These are phyloP conservation scores for Pardosa pseudoannulata DNA, from an alignment of 2,888 invertebrate genomes.

Conservation along the genomic window DNA sequence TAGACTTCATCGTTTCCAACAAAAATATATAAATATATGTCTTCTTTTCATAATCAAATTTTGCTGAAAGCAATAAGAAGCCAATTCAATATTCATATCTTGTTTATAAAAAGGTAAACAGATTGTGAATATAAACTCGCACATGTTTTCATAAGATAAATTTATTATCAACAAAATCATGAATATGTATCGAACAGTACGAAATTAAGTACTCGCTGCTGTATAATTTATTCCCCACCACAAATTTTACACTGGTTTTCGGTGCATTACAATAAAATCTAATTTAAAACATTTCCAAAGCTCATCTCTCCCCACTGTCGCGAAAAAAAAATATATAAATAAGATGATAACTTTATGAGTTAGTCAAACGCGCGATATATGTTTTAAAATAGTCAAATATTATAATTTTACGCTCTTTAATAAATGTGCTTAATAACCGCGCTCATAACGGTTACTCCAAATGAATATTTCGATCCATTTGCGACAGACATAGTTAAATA, in stretches of 20 bases:
- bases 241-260: not conserved
- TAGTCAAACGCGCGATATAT: constrained; percentile 7
- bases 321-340: not conserved
- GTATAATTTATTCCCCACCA: constrained; percentile 7
- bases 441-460: constrained; percentile 6
- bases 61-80: too few relatives aligned
- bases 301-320: not conserved
- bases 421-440: constrained; percentile 6
- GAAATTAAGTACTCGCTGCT: not conserved
- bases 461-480: constrained; percentile 5
- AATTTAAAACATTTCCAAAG: constrained; percentile 4
- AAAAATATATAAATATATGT: too few relatives aligned
- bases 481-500: not conserved
- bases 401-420: constrained; percentile 17
- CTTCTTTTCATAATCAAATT: too few relatives aligned
- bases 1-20: too few relatives aligned
- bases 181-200: not conserved
- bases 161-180: constrained; percentile 7
- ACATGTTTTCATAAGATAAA: not conserved
- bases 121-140: not conserved
- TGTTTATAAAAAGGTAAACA: not conserved
- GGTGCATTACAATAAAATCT: not conserved
- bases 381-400: constrained; percentile 5
- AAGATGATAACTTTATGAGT: constrained; percentile 4
- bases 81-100: too few relatives aligned